These are phyloP conservation scores for Listronotus oregonensis DNA, from an alignment of 1,140 invertebrate species.

Conservation along the genomic window DNA sequence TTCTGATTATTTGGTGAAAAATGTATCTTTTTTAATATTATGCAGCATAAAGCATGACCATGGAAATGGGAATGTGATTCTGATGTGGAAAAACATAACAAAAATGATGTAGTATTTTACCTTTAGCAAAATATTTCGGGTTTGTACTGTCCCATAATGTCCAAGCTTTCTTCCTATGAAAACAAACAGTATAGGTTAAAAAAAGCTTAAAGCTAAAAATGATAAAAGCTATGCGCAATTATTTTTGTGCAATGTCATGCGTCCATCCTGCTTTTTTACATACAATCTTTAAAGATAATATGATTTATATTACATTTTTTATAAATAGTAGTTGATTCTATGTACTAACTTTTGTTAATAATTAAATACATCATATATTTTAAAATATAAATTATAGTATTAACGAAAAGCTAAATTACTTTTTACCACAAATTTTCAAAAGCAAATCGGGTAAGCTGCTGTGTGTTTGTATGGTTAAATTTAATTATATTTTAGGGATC, in stretches of 20 bases:
- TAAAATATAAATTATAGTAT: too few relatives aligned
- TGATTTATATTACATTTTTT: too few relatives aligned
- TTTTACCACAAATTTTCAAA: too few relatives aligned
- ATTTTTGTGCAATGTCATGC: slow-evolving; percentile 45
- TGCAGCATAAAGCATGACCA: slow-evolving; percentile 13
- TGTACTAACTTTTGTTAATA: too few relatives aligned
- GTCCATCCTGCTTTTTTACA: not conserved
- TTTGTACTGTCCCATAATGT: slow-evolving; percentile 83
- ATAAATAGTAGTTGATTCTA: too few relatives aligned
- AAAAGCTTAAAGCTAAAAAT: slow-evolving; percentile 35
- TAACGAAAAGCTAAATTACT: too few relatives aligned
- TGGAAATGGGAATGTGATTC: not conserved
- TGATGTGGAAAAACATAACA: not conserved
- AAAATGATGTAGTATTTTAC: slow-evolving; percentile 59
- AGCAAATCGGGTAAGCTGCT: too few relatives aligned
- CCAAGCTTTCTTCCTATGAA: slow-evolving; percentile 79
- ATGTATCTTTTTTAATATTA: not conserved
- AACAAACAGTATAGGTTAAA: slow-evolving; percentile 59
- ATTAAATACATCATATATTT: too few relatives aligned
- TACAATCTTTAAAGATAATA: too few relatives aligned
- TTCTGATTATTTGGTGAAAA: too few relatives aligned
- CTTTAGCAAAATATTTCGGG: slow-evolving; percentile 84
- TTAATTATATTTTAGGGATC: too few relatives aligned
- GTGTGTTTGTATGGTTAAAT: too few relatives aligned
- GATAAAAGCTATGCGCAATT: slow-evolving; percentile 16